Evolutionary conservation across 2,888 invertebrate genomes (phyloP).

Genomic region (Laspeyria flexula): DNA sequence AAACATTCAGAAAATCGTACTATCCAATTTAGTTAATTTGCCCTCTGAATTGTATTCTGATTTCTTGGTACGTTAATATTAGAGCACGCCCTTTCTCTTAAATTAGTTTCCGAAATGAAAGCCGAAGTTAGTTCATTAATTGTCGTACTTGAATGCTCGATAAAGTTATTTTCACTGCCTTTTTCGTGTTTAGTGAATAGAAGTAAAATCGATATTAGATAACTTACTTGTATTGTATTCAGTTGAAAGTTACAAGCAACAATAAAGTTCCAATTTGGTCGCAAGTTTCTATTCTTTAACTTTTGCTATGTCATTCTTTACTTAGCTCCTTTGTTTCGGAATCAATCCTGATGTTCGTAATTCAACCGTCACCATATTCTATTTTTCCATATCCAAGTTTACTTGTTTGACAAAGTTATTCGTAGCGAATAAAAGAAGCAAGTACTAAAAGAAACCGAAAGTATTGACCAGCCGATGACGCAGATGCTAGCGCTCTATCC

Average conservation of each 20-base stretch:
- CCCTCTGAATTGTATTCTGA: conserved; percentile 41
- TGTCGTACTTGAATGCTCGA: conserved; percentile 28
- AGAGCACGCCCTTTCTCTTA: conserved; percentile 33
- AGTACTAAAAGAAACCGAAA: too few relatives aligned
- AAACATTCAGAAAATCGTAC: conserved; percentile 39
- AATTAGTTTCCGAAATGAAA: conserved; percentile 28
- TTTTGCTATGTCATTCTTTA: background rate
- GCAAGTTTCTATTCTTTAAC: background rate
- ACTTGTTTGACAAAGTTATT: background rate
- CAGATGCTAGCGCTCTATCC: too few relatives aligned
- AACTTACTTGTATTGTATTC: conserved; percentile 1
- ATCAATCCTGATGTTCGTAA: background rate
- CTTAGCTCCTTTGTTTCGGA: background rate
- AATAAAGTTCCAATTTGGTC: background rate
- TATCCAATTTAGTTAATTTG: conserved; percentile 45
- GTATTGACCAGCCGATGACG: too few relatives aligned
- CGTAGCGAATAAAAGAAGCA: too few relatives aligned
- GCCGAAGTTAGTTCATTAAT: conserved; percentile 33
- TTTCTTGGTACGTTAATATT: conserved; percentile 40
- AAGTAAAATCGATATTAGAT: conserved; percentile 1
- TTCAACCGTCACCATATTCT: background rate
- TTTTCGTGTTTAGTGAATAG: conserved; percentile 4
- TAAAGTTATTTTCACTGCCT: conserved; percentile 10
- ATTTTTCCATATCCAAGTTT: background rate
- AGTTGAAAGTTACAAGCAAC: background rate